Conservation (phyloP, 2,888 invertebrate species). For the Eulithis prunata region DNA sequence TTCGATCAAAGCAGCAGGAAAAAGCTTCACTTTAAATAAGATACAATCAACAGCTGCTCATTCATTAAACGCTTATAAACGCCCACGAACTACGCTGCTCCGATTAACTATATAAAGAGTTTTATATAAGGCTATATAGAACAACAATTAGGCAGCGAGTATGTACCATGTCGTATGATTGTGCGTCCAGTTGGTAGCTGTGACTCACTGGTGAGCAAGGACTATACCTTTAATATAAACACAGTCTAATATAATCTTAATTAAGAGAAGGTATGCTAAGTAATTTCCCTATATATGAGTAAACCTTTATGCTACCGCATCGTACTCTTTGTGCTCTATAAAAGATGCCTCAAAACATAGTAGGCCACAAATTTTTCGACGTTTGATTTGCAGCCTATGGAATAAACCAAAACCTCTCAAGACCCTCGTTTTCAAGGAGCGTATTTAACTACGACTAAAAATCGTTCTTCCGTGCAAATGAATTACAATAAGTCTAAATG, state of each 20-base stretch:
- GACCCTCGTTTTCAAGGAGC: too few relatives aligned
- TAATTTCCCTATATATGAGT: too few relatives aligned
- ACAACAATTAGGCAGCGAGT: conserved; percentile 33
- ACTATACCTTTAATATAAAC: conserved; percentile 13
- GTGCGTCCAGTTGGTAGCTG: conserved; percentile 25
- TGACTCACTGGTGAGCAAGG: conserved; percentile 38
- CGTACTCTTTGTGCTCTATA: too few relatives aligned
- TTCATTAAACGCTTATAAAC: conserved; percentile 37
- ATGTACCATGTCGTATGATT: conserved; percentile 32
- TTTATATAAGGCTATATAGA: conserved; percentile 47
- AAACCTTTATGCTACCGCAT: too few relatives aligned
- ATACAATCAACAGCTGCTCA: conserved; percentile 39
- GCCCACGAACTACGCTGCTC: conserved; percentile 54
- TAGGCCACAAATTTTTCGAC: too few relatives aligned
- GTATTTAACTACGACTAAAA: too few relatives aligned
- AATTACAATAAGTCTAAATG: too few relatives aligned
- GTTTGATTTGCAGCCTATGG: too few relatives aligned
- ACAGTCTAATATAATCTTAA: not conserved
- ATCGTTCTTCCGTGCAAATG: too few relatives aligned
- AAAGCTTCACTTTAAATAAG: conserved; percentile 19
- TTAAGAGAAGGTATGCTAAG: not conserved
- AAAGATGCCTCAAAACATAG: too few relatives aligned
- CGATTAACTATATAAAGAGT: conserved; percentile 53
- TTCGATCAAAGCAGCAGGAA: conserved; percentile 6
- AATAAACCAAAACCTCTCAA: too few relatives aligned